Conservation (phyloP, 2,797 vertebrate genomes). For the Pogonophryne albipinna region DNA sequence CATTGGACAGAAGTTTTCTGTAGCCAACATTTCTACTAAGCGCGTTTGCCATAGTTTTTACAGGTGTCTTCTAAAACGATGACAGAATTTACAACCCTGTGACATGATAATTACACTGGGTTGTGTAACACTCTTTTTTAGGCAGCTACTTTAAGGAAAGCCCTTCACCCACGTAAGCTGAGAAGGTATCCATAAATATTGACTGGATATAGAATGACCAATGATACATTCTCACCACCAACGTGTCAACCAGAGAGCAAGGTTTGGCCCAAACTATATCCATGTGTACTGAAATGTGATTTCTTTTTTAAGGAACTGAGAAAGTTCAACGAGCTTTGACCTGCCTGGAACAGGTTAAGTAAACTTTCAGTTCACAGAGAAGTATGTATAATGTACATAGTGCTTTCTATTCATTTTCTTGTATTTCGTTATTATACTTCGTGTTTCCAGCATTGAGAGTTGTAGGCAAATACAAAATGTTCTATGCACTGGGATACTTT, state of each 20-base stretch:
- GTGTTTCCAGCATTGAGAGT: too few species aligned
- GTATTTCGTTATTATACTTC: too few species aligned
- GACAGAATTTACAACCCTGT: conserved; percentile 71
- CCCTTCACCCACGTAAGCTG: conserved; percentile 67
- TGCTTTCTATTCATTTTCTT: too few species aligned
- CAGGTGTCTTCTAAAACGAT: conserved; percentile 56
- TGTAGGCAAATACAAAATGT: too few species aligned
- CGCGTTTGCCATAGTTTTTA: conserved; percentile 32
- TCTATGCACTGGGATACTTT: background rate
- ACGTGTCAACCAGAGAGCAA: conserved; percentile 1
- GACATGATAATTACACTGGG: conserved; percentile 67
- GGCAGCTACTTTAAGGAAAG: conserved; percentile 73
- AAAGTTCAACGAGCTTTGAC: background rate
- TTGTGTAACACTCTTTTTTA: conserved; percentile 71
- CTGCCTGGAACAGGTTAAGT: background rate
- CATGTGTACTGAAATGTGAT: conserved; percentile 8
- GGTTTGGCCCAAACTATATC: conserved; percentile 16
- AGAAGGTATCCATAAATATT: conserved; percentile 76
- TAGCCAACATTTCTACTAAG: background rate
- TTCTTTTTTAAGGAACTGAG: background rate
- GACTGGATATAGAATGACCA: conserved; percentile 71
- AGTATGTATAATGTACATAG: too few species aligned
- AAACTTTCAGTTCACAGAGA: conserved; percentile 32
- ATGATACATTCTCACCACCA: conserved; percentile 15
- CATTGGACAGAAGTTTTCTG: background rate